A percentile compares a stretch with the other conserved stretches of the same genome.
These are phyloP conservation scores for Selenia dentaria DNA, from an alignment of 2,888 invertebrate species.

Conservation along the genomic window DNA sequence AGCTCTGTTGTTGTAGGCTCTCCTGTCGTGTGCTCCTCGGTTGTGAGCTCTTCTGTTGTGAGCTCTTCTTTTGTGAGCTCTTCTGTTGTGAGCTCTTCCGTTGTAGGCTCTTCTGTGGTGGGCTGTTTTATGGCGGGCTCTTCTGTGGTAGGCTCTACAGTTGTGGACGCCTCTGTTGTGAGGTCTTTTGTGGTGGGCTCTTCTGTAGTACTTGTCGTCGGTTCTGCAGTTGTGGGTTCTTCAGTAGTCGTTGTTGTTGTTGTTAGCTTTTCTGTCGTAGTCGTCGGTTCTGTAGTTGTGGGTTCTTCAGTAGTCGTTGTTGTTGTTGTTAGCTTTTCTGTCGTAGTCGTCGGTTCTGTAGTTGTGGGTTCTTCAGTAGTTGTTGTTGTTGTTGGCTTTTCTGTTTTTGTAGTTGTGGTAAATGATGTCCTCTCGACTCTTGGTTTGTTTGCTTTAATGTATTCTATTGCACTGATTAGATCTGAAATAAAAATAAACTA, in stretches of 20 bases:
- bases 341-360: conserved; percentile 25
- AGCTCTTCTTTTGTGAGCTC: too few species aligned
- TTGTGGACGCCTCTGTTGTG: background rate
- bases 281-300: too few species aligned
- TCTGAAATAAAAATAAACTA: conserved; percentile 51
- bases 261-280: too few species aligned
- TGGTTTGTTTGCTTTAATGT: conserved; percentile 44
- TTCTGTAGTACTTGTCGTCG: too few species aligned
- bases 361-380: conserved; percentile 4
- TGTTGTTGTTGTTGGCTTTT: conserved; percentile 10
- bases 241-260: background rate
- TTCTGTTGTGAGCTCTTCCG: too few species aligned
- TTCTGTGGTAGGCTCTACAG: conserved; percentile 1
- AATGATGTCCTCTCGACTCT: conserved; percentile 27
- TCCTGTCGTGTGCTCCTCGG: too few species aligned
- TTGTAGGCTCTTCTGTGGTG: too few species aligned
- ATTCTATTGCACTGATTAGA: conserved; percentile 46
- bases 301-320: conserved; percentile 6
- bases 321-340: conserved; percentile 12
- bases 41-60: too few species aligned
- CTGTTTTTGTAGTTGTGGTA: conserved; percentile 25
- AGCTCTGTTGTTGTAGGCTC: background rate
- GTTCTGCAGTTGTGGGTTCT: background rate
- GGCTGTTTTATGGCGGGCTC: too few species aligned
- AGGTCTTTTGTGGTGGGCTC: too few species aligned